Base-by-base conservation (phyloP, 2,113 vertebrate species). In the Pyrgilauda ruficollis region DNA sequence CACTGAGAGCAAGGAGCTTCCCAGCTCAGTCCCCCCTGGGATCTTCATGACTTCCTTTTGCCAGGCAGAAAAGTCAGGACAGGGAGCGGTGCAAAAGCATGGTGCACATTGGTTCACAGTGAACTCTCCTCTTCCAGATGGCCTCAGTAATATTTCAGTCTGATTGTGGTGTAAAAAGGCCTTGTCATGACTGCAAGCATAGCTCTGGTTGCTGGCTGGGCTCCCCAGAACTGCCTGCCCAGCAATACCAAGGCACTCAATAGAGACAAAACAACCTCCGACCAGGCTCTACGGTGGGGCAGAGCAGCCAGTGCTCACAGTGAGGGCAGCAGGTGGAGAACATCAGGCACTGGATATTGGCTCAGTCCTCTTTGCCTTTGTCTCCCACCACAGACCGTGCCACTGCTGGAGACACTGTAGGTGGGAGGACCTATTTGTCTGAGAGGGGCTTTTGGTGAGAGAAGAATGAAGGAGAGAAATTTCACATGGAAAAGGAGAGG, bases 231-330 rank as follows among this genome's bases (percentile, higher is more conserved):
- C 26, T 79, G 39, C 22, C 46, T 85, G 46, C 49, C 58, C 50
- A 53, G 43, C 15, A 70, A 13, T 49, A 63, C 63, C 55, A 46
- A 80, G 41, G 14, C 11, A 37, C 11, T 47, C 43, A 47, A n/a
- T 0, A 67, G 58, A 4, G 37, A 46, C 30, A 85, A 79, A 67
- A 56, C 35, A 75, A 17, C 4, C 24, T 35, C 28, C 0, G 0
- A 4, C 11, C 41, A 49, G 16, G 17, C 3, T 24, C 21, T 16
- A 17, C 0, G 0, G 53, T 63, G 39, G 30, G 28, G 21, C 46
- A 77, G 41, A 61, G 61, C 24, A 35, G 31, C 9, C 1, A 1
- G 4, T 49, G 63, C 47, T 86, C 35, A 30, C 41, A 44, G 0
- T 8, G 67, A 46, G n/a, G 33, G 55, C 2, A 2, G 27, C 19